A percentile compares a stretch with the other conserved stretches of the same genome.
phyloP scores from a whole-genome alignment of 2,797 vertebrate genomes.

The Pseudomugil gertrudae region DNA sequence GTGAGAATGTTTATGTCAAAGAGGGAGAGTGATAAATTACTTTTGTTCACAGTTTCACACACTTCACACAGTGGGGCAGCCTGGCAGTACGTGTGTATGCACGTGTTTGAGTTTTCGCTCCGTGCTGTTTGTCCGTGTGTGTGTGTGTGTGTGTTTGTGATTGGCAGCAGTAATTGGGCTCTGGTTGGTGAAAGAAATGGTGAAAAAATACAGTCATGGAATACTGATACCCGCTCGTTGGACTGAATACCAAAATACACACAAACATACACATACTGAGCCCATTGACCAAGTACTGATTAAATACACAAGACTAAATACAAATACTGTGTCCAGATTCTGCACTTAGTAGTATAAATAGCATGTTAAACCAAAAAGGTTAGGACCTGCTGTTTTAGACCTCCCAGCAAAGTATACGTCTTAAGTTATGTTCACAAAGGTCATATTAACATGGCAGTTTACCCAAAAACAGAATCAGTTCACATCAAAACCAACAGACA shows the following conservation, averaged over 20 bases:
- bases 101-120: conserved; percentile 35
- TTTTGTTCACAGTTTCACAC: conserved; percentile 37
- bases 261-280: conserved; percentile 11
- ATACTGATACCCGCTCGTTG: conserved; percentile 57
- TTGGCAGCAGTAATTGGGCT: conserved; percentile 73
- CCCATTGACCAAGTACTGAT: neutral
- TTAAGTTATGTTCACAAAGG: no score
- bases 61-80: conserved; percentile 23
- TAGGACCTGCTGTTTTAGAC: no score
- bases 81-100: conserved; percentile 23
- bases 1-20: conserved; percentile 6
- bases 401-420: no score
- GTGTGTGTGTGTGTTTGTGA: conserved; percentile 46
- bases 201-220: conserved; percentile 60
- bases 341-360: neutral
- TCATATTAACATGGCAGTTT: no score
- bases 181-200: conserved; percentile 52
- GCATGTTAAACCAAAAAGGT: no score
- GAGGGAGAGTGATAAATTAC: conserved; percentile 21
- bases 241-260: conserved; percentile 53
- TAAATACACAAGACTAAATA: conserved; percentile 1
- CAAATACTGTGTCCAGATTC: neutral
- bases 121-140: conserved; percentile 12
- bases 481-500: no score
- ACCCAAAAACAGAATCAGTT: no score